A percentile compares a stretch with the other conserved stretches of the same genome.
Conservation (phyloP, 2,888 invertebrate species). For the Amblyjoppa fuscipennis region DNA sequence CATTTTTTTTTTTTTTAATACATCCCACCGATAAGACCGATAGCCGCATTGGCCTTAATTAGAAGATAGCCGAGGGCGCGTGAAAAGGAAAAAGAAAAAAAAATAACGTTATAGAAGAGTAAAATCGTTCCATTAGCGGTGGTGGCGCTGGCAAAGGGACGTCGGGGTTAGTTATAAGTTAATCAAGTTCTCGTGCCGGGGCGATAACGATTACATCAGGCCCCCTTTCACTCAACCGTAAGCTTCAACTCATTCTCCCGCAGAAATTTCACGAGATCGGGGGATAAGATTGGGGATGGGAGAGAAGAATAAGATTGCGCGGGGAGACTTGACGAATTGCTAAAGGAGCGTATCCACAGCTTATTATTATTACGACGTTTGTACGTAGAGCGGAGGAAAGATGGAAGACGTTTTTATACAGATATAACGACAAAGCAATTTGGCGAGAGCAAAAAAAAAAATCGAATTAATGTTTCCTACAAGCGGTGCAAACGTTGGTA, state of each 20-base stretch:
- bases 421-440: constrained; percentile 60
- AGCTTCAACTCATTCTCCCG: constrained; percentile 6
- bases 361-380: constrained; percentile 21
- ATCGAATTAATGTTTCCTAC: constrained; percentile 64
- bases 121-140: constrained; percentile 7
- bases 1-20: neutral
- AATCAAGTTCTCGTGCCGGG: constrained; percentile 38
- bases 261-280: constrained; percentile 18
- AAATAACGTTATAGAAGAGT: neutral
- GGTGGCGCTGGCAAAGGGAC: constrained; percentile 17
- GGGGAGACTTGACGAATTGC: constrained; percentile 22
- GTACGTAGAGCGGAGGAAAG: neutral
- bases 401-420: constrained; percentile 10
- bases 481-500: constrained; percentile 19
- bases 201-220: constrained; percentile 30
- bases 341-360: neutral
- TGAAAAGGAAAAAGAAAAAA: constrained; percentile 2
- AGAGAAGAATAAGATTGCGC: constrained; percentile 39
- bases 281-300: constrained; percentile 48
- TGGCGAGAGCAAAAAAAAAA: constrained; percentile 51
- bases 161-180: constrained; percentile 43
- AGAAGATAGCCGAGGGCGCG: constrained; percentile 4
- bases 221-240: constrained; percentile 21
- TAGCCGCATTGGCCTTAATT: constrained; percentile 17
- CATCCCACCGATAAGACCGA: neutral